Percentiles rank a stretch among this genome's conserved stretches.
phyloP scores from a whole-genome alignment of 37 sponge, comb jelly and placozoan species.

The Cliona cf. orientalis region DNA sequence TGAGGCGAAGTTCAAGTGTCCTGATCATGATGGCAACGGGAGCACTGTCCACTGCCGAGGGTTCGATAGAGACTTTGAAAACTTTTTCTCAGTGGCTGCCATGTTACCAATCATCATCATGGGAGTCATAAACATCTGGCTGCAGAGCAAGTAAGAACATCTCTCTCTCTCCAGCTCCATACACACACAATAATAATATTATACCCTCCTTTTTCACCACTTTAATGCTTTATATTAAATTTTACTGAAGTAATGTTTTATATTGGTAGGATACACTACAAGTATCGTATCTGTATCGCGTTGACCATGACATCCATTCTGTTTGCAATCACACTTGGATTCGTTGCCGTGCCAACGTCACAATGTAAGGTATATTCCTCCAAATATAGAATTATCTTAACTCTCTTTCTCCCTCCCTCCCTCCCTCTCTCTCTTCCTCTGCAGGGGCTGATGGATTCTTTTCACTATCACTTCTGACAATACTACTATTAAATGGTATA shows the following conservation, averaged over 20 bases:
- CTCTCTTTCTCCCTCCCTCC: too few species aligned
- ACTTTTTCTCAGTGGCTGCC: constrained; percentile 65
- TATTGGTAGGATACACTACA: constrained; percentile 64
- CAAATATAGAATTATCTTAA: too few species aligned
- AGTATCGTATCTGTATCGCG: constrained; percentile 56
- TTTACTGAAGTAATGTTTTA: too few species aligned
- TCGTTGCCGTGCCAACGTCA: constrained; percentile 48
- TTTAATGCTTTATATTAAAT: too few species aligned
- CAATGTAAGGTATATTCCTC: too few species aligned
- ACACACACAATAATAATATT: too few species aligned
- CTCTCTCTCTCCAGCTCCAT: too few species aligned
- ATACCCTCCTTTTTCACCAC: not conserved
- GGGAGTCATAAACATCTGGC: constrained; percentile 42
- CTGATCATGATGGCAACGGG: not conserved
- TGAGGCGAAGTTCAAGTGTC: constrained; percentile 57
- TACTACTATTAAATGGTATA: constrained; percentile 70
- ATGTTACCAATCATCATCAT: constrained; percentile 64
- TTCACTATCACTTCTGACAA: constrained; percentile 63
- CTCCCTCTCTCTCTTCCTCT: too few species aligned
- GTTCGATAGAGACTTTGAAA: constrained; percentile 59
- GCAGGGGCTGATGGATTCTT: constrained; percentile 81
- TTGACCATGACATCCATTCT: constrained; percentile 50
- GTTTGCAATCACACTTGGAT: constrained; percentile 63
- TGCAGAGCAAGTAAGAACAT: constrained; percentile 58
- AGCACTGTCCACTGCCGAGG: constrained; percentile 2